These are phyloP conservation scores for Anthoptus insignis DNA, from an alignment of 2,888 invertebrate genomes.

Conservation along the genomic window DNA sequence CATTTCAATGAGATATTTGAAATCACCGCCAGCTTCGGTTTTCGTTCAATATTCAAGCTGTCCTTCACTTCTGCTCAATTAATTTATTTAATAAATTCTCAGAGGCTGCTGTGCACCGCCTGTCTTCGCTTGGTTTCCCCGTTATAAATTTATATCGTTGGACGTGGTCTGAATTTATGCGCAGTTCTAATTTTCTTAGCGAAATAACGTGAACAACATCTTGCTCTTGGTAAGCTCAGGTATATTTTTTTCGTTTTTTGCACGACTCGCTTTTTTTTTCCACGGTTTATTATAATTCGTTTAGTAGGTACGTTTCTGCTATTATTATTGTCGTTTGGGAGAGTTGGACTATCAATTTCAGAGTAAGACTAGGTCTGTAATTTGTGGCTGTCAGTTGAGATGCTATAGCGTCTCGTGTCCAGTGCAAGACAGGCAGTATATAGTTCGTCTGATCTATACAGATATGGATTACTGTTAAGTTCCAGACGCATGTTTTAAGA, in stretches of 20 bases:
- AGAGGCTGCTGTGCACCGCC: slow-evolving; percentile 69
- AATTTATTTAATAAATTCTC: slow-evolving; percentile 82
- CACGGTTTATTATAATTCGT: background rate
- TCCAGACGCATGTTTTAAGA: no score
- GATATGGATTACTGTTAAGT: no score
- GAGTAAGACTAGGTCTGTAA: slow-evolving; percentile 66
- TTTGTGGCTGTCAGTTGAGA: slow-evolving; percentile 69
- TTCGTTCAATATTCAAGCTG: slow-evolving; percentile 68
- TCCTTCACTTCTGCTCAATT: slow-evolving; percentile 77
- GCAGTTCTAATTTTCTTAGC: slow-evolving; percentile 74
- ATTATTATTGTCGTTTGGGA: slow-evolving; percentile 23
- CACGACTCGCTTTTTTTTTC: background rate
- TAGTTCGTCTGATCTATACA: slow-evolving; percentile 64
- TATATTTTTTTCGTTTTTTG: background rate
- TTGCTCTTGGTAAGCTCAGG: slow-evolving; percentile 5
- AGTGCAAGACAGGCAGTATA: slow-evolving; percentile 67
- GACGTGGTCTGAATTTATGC: slow-evolving; percentile 80
- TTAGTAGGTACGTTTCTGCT: background rate
- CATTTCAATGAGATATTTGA: slow-evolving; percentile 21
- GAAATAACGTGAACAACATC: slow-evolving; percentile 52
- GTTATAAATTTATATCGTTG: slow-evolving; percentile 83
- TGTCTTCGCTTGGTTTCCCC: slow-evolving; percentile 73
- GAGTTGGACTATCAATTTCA: slow-evolving; percentile 54
- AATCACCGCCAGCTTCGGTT: slow-evolving; percentile 26
- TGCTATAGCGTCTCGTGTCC: slow-evolving; percentile 68